Conservation (phyloP, 2,113 vertebrate genomes). For the Dromiciops gliroides region DNA sequence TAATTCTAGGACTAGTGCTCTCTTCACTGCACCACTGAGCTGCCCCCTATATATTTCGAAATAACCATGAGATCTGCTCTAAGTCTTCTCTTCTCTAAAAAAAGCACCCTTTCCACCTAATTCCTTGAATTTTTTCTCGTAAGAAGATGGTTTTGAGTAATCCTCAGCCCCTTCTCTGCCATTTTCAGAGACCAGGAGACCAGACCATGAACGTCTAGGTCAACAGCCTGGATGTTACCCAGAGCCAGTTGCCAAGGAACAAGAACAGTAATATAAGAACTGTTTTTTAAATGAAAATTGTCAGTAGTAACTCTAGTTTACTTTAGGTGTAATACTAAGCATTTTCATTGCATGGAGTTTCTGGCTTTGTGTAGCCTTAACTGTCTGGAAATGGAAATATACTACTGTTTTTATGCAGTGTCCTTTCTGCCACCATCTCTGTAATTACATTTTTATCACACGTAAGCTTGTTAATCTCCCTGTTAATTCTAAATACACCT, state of each 20-base stretch:
- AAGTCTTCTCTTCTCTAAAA: neutral
- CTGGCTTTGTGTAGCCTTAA: neutral
- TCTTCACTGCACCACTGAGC: neutral
- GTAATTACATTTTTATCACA: conserved; percentile 7
- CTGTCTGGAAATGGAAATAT: neutral
- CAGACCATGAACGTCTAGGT: neutral
- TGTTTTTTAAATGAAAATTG: neutral
- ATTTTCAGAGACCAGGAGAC: neutral
- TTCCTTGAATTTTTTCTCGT: neutral
- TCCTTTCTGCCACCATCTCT: neutral
- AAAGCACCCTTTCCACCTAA: neutral
- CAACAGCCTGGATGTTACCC: neutral
- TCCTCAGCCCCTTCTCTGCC: neutral
- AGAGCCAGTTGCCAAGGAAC: neutral
- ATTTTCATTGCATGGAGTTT: neutral
- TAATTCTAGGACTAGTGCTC: neutral
- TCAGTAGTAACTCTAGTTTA: neutral
- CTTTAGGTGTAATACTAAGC: neutral
- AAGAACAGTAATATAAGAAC: neutral
- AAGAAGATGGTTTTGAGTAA: neutral
- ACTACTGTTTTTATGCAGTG: neutral
- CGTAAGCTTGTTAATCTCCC: neutral
- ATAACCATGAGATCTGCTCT: neutral
- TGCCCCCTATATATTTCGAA: neutral
- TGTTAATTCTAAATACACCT: conserved; percentile 11